A percentile compares a stretch with the other conserved stretches of the same genome.
Conservation (phyloP, 2,797 vertebrate species). For the Clarias laeviceps region DNA sequence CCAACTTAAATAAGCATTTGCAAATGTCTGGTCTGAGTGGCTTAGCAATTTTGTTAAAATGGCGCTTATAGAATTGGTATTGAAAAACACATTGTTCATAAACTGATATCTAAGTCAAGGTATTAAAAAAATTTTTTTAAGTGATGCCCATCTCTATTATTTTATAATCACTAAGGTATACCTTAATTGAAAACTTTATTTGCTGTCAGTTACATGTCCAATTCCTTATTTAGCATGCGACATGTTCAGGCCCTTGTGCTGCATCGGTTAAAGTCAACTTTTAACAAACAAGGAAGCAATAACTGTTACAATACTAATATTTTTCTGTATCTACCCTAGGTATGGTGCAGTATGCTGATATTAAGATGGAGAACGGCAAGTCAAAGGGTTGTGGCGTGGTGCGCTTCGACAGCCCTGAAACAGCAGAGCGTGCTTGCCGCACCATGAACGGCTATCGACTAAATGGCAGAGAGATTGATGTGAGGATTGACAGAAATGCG, state of each 20-base stretch:
- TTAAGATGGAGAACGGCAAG: conserved; percentile 98
- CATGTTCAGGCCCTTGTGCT: background rate
- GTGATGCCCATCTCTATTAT: no score
- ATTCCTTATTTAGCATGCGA: background rate
- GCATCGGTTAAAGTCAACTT: no score
- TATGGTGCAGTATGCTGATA: conserved; percentile 94
- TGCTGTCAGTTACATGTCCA: background rate
- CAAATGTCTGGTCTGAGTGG: background rate
- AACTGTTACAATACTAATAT: background rate
- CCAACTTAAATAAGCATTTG: background rate
- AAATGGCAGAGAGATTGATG: conserved; percentile 93
- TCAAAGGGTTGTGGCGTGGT: conserved; percentile 97
- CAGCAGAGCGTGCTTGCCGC: conserved; percentile 90
- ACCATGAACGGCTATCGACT: conserved; percentile 97
- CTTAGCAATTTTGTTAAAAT: background rate
- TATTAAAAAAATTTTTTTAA: no score
- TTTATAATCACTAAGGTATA: background rate
- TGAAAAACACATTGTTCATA: no score
- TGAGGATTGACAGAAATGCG: conserved; percentile 94
- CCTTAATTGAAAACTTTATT: background rate
- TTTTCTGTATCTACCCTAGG: conserved; percentile 70
- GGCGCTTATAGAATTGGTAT: no score
- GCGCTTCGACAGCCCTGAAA: conserved; percentile 92
- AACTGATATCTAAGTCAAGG: no score
- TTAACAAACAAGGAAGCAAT: no score